Evolutionary conservation across 2,888 invertebrate genomes (phyloP).

Genomic region (Branchellion lobata): DNA sequence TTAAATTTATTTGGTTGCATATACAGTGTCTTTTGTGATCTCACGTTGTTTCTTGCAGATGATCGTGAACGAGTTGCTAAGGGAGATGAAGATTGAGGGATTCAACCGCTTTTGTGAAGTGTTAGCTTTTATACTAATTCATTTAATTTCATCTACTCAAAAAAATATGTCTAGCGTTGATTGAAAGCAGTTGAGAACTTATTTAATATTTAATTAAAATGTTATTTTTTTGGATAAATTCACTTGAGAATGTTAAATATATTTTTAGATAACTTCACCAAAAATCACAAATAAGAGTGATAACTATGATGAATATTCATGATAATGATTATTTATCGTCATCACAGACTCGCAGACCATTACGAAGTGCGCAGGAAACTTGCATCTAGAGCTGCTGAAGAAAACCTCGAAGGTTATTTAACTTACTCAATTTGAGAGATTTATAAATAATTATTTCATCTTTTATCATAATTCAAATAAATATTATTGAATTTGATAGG

Average conservation of each 20-base stretch:
- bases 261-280: too few species aligned
- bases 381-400: neutral
- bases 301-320: neutral
- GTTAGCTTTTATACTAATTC: neutral
- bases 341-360: neutral
- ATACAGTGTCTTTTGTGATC: too few species aligned
- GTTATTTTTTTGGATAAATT: too few species aligned
- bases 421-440: too few species aligned
- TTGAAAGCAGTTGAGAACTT: too few species aligned
- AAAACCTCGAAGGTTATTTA: conserved; percentile 7
- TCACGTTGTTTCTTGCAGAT: too few species aligned
- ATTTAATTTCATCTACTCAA: neutral
- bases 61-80: neutral
- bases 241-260: too few species aligned
- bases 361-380: neutral
- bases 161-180: neutral
- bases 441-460: neutral
- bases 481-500: neutral
- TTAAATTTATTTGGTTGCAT: too few species aligned
- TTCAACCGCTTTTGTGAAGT: neutral
- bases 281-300: neutral
- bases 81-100: neutral
- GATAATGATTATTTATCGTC: too few species aligned
- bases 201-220: too few species aligned
- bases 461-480: neutral